These are phyloP conservation scores for Tangara arthus DNA, from an alignment of 2,797 vertebrate species.

Conservation along the genomic window DNA sequence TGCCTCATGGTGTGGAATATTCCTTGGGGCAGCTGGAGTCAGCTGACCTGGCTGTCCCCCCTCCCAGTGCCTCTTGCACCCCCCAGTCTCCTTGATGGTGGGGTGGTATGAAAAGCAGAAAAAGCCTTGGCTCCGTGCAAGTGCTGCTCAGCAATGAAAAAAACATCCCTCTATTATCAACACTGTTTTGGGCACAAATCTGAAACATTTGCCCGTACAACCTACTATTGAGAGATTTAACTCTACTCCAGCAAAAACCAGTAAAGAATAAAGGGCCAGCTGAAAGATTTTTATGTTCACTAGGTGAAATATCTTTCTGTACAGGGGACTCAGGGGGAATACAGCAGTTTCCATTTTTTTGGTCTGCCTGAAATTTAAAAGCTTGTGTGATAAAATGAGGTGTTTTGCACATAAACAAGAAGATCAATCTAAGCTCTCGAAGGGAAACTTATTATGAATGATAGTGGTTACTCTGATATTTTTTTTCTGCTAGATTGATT, in stretches of 20 bases:
- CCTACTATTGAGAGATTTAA: not conserved
- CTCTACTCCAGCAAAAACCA: not conserved
- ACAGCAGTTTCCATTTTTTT: not conserved
- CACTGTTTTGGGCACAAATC: not conserved
- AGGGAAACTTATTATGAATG: not conserved
- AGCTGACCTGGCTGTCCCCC: not conserved
- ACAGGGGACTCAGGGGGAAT: not conserved
- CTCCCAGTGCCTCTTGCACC: not conserved
- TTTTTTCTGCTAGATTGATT: not conserved
- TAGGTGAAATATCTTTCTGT: not conserved
- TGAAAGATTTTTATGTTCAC: not conserved
- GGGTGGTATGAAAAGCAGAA: not conserved
- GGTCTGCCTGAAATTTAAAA: constrained; percentile 13
- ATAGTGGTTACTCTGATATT: not conserved
- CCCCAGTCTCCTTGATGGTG: not conserved
- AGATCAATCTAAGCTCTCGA: not conserved
- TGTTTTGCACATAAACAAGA: not conserved
- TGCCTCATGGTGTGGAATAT: not conserved
- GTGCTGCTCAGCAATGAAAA: not conserved
- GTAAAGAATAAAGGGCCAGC: not conserved
- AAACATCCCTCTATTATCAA: not conserved
- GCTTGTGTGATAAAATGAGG: not conserved
- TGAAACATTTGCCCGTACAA: not conserved
- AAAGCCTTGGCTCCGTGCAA: not conserved
- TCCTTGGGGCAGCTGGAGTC: not conserved